phyloP scores from a whole-genome alignment of 2,113 vertebrate species.

The Numida meleagris region DNA sequence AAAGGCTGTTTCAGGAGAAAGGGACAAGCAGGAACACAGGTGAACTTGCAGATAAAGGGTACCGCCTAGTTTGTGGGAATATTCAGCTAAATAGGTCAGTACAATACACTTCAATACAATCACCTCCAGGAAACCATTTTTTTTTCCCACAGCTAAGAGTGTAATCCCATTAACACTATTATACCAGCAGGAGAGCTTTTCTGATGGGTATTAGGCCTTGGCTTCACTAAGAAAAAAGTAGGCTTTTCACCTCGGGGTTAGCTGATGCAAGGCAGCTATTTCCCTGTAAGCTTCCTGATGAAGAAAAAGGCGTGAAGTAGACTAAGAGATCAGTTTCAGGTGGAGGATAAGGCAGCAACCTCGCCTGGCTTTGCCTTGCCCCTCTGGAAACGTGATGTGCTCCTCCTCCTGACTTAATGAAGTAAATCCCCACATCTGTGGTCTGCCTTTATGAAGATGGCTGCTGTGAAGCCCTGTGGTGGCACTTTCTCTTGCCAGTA shows the following conservation, averaged over 20 bases:
- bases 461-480: neutral
- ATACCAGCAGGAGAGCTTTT: neutral
- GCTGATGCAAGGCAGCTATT: neutral
- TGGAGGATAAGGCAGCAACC: neutral
- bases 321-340: neutral
- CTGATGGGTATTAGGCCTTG: neutral
- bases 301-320: neutral
- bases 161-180: constrained; percentile 9
- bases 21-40: neutral
- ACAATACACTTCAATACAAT: neutral
- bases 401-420: neutral
- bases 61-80: neutral
- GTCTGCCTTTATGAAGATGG: neutral
- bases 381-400: rapidly evolving
- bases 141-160: neutral
- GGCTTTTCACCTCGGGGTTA: neutral
- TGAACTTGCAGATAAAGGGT: neutral
- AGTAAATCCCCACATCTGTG: neutral
- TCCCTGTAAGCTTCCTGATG: neutral
- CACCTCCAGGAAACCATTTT: neutral
- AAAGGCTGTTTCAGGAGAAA: neutral
- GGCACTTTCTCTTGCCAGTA: neutral
- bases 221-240: neutral
- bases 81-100: neutral
- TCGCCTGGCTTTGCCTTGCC: neutral